Conservation (phyloP, 2,888 invertebrate genomes). For the Melanostoma scalare region DNA sequence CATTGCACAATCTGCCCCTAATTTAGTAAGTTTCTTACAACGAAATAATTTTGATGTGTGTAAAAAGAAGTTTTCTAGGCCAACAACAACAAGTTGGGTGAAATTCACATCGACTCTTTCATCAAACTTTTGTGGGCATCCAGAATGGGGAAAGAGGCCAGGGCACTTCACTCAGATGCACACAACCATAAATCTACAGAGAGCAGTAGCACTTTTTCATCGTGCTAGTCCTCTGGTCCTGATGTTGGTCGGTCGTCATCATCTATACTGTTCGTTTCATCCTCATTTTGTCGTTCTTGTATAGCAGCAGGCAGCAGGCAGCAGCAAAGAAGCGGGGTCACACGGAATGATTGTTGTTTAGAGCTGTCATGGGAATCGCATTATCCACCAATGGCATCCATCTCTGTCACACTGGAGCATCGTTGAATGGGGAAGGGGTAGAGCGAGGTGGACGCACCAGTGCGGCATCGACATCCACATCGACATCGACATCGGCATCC, state of each 20-base stretch:
- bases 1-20: no score
- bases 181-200: slow-evolving; percentile 67
- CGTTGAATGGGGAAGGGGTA: slow-evolving; percentile 8
- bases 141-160: slow-evolving; percentile 4
- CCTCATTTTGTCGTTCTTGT: slow-evolving; percentile 49
- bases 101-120: slow-evolving; percentile 14
- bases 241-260: slow-evolving; percentile 34
- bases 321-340: slow-evolving; percentile 42
- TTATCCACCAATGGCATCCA: slow-evolving; percentile 73
- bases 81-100: background rate
- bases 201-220: slow-evolving; percentile 71
- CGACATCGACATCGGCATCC: slow-evolving; percentile 40
- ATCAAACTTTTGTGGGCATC: slow-evolving; percentile 14
- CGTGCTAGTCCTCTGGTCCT: slow-evolving; percentile 41
- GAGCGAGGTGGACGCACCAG: slow-evolving; percentile 7
- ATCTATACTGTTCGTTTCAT: slow-evolving; percentile 28
- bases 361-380: slow-evolving; percentile 73
- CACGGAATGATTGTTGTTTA: slow-evolving; percentile 66
- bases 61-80: no score
- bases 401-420: slow-evolving; percentile 65
- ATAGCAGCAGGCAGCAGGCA: slow-evolving; percentile 4
- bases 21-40: no score
- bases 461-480: slow-evolving; percentile 25
- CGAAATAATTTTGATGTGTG: no score
- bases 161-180: slow-evolving; percentile 58